Conservation (phyloP, 2,797 vertebrate species). For the Mycteria americana region DNA sequence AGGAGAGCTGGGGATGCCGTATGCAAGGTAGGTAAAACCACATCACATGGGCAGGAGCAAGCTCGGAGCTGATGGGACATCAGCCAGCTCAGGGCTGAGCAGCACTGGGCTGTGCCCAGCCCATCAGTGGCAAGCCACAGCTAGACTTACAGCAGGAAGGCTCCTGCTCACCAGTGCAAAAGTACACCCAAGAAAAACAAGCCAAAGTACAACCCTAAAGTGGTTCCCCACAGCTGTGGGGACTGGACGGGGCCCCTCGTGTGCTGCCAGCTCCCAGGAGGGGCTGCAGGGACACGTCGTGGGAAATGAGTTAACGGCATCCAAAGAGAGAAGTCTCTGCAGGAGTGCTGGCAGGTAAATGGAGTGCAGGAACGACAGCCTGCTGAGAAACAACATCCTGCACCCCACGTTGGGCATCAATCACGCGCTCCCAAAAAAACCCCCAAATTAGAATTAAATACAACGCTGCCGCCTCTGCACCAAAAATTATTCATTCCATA, state of each 20-base stretch:
- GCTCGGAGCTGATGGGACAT: neutral
- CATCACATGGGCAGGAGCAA: rapidly evolving
- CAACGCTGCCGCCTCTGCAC: neutral
- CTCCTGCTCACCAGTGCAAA: neutral
- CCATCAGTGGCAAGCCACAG: neutral
- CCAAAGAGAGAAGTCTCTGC: neutral
- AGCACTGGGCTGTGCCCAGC: neutral
- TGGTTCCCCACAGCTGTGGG: rapidly evolving
- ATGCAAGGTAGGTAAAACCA: neutral
- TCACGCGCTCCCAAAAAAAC: neutral
- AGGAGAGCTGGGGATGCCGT: neutral
- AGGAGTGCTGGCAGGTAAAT: neutral
- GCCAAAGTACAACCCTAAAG: neutral
- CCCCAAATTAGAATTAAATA: neutral
- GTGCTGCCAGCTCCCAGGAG: rapidly evolving
- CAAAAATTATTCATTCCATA: constrained; percentile 3
- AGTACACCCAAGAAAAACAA: neutral
- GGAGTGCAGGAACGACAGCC: neutral
- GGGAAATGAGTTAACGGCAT: neutral
- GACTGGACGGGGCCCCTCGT: rapidly evolving
- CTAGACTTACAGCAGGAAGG: neutral
- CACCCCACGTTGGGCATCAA: neutral
- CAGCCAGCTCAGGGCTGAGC: neutral
- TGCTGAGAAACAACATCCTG: constrained; percentile 10
- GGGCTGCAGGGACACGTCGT: neutral